A percentile compares a stretch with the other conserved stretches of the same genome.
Conservation (phyloP, 2,797 vertebrate genomes). For the Anolis apletophallus region DNA sequence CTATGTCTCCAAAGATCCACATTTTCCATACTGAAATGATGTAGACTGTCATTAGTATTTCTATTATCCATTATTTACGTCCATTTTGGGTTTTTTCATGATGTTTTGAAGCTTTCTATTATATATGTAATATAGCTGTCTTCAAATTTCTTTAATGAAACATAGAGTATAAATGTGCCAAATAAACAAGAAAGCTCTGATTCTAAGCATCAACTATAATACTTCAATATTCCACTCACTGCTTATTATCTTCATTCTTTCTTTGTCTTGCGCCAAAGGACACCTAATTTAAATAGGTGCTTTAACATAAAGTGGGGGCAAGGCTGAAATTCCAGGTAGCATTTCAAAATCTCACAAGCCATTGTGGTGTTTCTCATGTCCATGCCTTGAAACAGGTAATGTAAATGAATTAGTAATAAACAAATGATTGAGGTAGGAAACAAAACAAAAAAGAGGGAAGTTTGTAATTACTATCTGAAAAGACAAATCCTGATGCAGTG, state of each 20-base stretch:
- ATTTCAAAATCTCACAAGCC: too few species aligned
- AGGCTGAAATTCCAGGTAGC: not conserved
- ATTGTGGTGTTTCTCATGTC: too few species aligned
- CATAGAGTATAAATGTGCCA: not conserved
- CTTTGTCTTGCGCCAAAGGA: not conserved
- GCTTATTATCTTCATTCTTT: not conserved
- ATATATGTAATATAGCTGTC: not conserved
- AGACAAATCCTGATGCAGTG: too few species aligned
- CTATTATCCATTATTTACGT: not conserved
- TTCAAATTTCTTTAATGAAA: not conserved
- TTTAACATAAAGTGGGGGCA: not conserved
- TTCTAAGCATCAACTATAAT: not conserved
- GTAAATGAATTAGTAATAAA: too few species aligned
- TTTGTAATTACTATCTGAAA: too few species aligned
- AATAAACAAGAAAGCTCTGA: not conserved
- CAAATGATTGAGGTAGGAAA: too few species aligned
- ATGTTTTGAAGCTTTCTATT: not conserved
- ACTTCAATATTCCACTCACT: not conserved
- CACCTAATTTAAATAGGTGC: too few species aligned
- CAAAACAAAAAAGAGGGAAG: too few species aligned
- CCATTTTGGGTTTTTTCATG: not conserved
- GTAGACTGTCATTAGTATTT: not conserved
- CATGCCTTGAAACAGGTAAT: too few species aligned
- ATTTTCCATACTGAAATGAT: not conserved
- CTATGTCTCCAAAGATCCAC: not conserved